These are phyloP conservation scores for Donacobius atricapilla DNA, from an alignment of 2,113 vertebrate genomes.

Conservation along the genomic window DNA sequence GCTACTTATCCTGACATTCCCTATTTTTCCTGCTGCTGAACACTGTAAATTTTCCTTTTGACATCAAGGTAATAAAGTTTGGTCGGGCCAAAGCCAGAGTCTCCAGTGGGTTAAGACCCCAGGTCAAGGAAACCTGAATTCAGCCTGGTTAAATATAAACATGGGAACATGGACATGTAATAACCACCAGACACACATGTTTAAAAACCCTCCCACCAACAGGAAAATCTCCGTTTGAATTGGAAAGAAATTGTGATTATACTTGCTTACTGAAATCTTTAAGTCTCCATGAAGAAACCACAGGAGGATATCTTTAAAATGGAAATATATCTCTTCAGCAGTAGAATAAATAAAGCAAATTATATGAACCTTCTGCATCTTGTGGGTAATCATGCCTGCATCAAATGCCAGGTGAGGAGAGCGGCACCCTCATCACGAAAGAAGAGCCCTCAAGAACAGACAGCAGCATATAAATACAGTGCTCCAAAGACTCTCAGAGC, in stretches of 20 bases:
- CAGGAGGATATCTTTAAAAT: neutral
- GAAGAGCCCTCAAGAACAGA: neutral
- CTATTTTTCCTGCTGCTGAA: neutral
- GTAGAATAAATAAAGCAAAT: neutral
- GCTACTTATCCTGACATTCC: neutral
- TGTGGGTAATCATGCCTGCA: neutral
- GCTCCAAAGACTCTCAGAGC: neutral
- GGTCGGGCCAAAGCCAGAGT: neutral
- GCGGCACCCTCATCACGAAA: neutral
- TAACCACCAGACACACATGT: accelerated
- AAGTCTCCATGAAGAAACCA: neutral
- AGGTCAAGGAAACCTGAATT: neutral
- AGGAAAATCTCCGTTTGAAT: neutral
- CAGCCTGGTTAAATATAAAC: neutral
- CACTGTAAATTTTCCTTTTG: neutral
- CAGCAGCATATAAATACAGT: neutral
- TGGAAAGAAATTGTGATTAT: neutral
- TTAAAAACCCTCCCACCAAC: neutral
- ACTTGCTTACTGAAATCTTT: neutral
- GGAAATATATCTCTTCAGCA: neutral
- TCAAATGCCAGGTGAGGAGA: neutral
- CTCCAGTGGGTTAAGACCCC: neutral
- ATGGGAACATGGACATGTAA: accelerated
- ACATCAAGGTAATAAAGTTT: neutral
- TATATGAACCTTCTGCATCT: neutral